phyloP scores from a whole-genome alignment of 2,888 invertebrate species.

The Blomia tropicalis region DNA sequence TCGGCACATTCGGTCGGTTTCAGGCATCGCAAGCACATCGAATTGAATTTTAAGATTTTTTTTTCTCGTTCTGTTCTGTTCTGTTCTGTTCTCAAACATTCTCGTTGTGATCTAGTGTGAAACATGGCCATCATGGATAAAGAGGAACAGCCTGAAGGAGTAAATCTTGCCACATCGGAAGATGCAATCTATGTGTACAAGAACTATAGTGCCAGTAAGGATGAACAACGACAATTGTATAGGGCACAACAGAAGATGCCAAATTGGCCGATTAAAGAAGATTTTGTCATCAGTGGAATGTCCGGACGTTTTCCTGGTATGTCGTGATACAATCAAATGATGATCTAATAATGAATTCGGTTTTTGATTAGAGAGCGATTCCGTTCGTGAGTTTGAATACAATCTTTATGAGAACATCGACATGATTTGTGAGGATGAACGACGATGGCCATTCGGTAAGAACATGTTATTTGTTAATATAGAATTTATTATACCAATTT shows the following conservation, averaged over 20 bases:
- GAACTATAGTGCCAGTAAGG: not conserved
- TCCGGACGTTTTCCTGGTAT: constrained; percentile 66
- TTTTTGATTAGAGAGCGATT: constrained; percentile 43
- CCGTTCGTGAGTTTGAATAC: constrained; percentile 75
- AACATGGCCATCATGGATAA: too few relatives aligned
- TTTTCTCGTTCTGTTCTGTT: too few relatives aligned
- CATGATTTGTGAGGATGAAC: constrained; percentile 73
- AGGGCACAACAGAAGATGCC: not conserved
- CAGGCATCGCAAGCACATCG: too few relatives aligned
- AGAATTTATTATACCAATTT: not conserved
- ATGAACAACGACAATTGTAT: not conserved
- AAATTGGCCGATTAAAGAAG: constrained; percentile 30
- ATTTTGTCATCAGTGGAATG: constrained; percentile 61
- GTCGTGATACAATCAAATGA: not conserved
- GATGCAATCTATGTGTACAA: constrained; percentile 8
- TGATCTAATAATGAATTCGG: not conserved
- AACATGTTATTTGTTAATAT: too few relatives aligned
- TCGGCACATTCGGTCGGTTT: too few relatives aligned
- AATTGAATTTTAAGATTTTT: too few relatives aligned
- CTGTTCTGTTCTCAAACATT: too few relatives aligned
- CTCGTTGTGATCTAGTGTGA: too few relatives aligned
- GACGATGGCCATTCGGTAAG: constrained; percentile 67
- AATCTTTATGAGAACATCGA: constrained; percentile 77
- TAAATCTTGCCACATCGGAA: not conserved
- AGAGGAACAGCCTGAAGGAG: not conserved